A percentile compares a stretch with the other conserved stretches of the same genome.
Conservation (phyloP, 2,888 invertebrate species). For the Oegoconia quadripuncta region DNA sequence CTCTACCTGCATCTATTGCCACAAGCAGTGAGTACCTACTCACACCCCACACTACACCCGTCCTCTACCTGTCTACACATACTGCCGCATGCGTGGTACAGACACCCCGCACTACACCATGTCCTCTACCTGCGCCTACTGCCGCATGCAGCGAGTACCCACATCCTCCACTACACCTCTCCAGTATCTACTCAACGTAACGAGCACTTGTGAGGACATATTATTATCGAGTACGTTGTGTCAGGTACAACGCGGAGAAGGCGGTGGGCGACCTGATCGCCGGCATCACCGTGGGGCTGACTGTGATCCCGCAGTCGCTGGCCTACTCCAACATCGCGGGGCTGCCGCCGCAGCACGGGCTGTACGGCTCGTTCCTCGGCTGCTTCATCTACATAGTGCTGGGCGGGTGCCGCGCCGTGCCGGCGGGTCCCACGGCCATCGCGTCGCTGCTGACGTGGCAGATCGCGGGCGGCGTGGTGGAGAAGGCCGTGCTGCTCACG, state of each 20-base stretch:
- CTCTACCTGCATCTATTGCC: too few species aligned
- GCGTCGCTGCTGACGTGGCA: conserved; percentile 92
- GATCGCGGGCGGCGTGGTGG: conserved; percentile 82
- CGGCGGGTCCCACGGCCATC: conserved; percentile 95
- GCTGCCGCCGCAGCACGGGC: conserved; percentile 90
- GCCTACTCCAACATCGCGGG: conserved; percentile 91
- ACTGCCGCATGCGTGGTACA: not conserved
- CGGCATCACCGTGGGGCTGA: conserved; percentile 94
- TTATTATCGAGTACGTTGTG: not conserved
- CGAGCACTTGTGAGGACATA: not conserved
- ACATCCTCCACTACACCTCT: too few species aligned
- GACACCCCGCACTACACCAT: not conserved
- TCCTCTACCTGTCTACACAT: not conserved
- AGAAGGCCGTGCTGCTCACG: conserved; percentile 87
- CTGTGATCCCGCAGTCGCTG: conserved; percentile 94
- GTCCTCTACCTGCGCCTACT: too few species aligned
- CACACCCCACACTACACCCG: too few species aligned
- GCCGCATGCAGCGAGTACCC: too few species aligned
- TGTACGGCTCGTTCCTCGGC: conserved; percentile 96
- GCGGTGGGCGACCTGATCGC: conserved; percentile 93
- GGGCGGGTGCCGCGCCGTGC: conserved; percentile 95
- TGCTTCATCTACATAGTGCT: conserved; percentile 94
- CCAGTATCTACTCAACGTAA: not conserved
- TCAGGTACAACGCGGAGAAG: conserved; percentile 82
- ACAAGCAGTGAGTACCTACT: too few species aligned